Percentiles rank a stretch among this genome's conserved stretches.
Conservation (phyloP, 2,888 invertebrate genomes). For the Oasisia sp. region DNA sequence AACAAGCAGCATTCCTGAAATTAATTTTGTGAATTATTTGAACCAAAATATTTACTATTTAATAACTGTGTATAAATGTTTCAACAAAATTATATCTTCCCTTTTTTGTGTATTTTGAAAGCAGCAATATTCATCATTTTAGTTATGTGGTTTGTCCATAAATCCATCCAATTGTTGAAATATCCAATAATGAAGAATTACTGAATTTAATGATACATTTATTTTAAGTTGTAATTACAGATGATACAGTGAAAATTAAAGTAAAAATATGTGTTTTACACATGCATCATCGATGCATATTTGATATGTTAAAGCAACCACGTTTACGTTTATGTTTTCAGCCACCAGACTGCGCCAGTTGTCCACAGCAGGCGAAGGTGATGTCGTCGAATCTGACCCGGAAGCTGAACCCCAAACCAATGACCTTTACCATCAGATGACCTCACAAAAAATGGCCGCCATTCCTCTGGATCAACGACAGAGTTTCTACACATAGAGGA, state of each 20-base stretch:
- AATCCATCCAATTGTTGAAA: neutral
- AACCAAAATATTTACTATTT: neutral
- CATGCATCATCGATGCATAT: neutral
- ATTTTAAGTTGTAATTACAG: neutral
- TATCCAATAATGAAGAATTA: neutral
- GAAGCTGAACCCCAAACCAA: neutral
- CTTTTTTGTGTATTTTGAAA: neutral
- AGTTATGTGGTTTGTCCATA: too few species aligned
- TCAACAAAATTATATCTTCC: neutral
- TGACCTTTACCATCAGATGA: neutral
- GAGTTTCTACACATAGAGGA: neutral
- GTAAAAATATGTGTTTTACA: neutral
- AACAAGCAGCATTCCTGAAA: neutral
- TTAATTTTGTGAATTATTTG: neutral
- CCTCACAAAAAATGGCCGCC: neutral
- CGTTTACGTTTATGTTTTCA: neutral
- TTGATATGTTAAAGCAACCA: too few species aligned
- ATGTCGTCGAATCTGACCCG: neutral
- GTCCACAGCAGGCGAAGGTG: neutral
- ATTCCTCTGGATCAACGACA: neutral
- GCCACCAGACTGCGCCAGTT: neutral
- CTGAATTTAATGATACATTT: neutral
- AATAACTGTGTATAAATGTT: neutral
- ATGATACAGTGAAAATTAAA: neutral
- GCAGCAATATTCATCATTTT: neutral